Evolutionary conservation across 2,888 invertebrate genomes (phyloP).

Genomic region (Slavum lentiscoides): DNA sequence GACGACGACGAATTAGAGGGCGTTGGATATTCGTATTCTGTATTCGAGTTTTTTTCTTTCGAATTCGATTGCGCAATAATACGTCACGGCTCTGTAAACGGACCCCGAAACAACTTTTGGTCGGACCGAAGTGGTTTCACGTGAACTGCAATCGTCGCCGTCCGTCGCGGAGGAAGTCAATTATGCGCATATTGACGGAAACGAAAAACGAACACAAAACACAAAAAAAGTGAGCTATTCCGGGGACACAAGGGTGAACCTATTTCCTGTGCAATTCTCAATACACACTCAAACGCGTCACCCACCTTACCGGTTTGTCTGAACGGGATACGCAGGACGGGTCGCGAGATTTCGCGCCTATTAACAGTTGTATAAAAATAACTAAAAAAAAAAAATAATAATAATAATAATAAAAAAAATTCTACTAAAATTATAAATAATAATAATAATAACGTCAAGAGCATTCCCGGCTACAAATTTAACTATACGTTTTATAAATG

Average conservation of each 20-base stretch:
- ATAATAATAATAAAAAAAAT: conserved; percentile 21
- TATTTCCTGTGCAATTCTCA: conserved; percentile 51
- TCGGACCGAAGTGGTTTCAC: too few relatives aligned
- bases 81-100: too few relatives aligned
- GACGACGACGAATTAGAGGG: too few relatives aligned
- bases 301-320: conserved; percentile 2
- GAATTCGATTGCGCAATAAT: neutral
- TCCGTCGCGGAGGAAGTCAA: too few relatives aligned
- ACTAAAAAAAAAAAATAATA: conserved; percentile 11
- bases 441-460: conserved; percentile 42
- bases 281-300: conserved; percentile 46
- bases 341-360: conserved; percentile 14
- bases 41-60: conserved; percentile 23
- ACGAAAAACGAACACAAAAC: too few relatives aligned
- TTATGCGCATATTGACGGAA: too few relatives aligned
- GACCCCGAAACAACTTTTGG: too few relatives aligned
- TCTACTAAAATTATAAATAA: conserved; percentile 25
- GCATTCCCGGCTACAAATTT: conserved; percentile 18
- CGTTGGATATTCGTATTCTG: neutral
- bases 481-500: neutral
- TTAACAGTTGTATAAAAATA: conserved; percentile 16
- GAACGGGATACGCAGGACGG: conserved; percentile 14
- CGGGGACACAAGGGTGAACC: neutral
- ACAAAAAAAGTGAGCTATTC: too few relatives aligned
- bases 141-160: too few relatives aligned